Evolutionary conservation across 2,113 vertebrate species (phyloP).

Genomic region (Cephalopholis sonnerati): DNA sequence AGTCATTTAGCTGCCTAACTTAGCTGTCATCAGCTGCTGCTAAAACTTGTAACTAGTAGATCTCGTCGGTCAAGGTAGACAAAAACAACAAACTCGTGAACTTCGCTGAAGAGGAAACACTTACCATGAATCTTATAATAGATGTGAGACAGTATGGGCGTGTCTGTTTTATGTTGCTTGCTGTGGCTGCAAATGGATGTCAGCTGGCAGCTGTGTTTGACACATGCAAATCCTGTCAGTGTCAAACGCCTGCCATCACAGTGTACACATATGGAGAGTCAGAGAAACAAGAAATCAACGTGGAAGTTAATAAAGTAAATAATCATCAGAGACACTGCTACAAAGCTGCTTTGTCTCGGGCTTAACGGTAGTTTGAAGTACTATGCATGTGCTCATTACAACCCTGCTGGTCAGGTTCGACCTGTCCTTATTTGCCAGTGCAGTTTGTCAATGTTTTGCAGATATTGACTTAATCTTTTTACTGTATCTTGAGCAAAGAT

Average conservation of each 20-base stretch:
- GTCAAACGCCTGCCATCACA: not conserved
- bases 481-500: not conserved
- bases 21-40: constrained; percentile 35
- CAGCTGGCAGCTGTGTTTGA: constrained; percentile 35
- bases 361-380: accelerated
- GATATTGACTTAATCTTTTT: not conserved
- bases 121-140: too few relatives aligned
- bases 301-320: not conserved
- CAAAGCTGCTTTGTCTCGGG: not conserved
- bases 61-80: not conserved
- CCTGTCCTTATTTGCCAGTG: not conserved
- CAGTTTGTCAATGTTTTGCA: not conserved
- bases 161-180: constrained; percentile 21
- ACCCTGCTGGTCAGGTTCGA: not conserved
- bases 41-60: constrained; percentile 14
- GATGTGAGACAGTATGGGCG: constrained; percentile 5
- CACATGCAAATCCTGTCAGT: not conserved
- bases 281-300: not conserved
- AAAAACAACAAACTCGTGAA: not conserved
- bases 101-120: not conserved
- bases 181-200: not conserved
- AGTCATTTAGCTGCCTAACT: constrained; percentile 25
- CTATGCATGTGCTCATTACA: not conserved
- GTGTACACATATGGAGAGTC: not conserved
- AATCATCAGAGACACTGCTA: not conserved